Percentiles rank a stretch among this genome's conserved stretches.
phyloP scores from a whole-genome alignment of 2,797 vertebrate genomes.

The Microchirus variegatus region DNA sequence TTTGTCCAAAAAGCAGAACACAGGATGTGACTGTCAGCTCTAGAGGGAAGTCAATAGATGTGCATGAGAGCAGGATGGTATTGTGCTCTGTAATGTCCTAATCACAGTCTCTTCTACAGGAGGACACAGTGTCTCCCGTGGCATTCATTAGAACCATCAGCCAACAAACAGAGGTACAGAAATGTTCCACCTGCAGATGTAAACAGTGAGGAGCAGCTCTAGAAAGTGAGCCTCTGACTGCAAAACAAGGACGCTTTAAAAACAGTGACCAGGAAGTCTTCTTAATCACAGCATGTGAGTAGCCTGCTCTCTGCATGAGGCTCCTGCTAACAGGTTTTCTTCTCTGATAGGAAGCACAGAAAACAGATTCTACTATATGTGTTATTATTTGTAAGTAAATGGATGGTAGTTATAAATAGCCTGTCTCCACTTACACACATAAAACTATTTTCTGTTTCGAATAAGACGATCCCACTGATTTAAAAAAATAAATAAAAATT shows the following conservation, averaged over 20 bases:
- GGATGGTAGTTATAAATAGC: too few relatives aligned
- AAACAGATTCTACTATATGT: too few relatives aligned
- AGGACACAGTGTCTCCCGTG: constrained; percentile 9
- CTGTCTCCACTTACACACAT: too few relatives aligned
- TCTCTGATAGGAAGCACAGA: too few relatives aligned
- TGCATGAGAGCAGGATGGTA: constrained; percentile 31
- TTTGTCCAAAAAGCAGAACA: constrained; percentile 33
- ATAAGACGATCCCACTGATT: too few relatives aligned
- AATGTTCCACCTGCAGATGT: constrained; percentile 42
- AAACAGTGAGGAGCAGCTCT: constrained; percentile 49
- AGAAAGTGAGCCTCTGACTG: constrained; percentile 10
- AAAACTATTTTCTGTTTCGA: too few relatives aligned
- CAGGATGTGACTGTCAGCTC: constrained; percentile 1
- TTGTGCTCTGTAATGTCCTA: constrained; percentile 14
- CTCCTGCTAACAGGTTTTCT: too few relatives aligned
- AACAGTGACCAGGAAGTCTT: constrained; percentile 18
- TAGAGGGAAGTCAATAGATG: neutral
- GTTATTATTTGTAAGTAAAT: too few relatives aligned
- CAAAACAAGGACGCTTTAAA: constrained; percentile 12
- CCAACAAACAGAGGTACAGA: constrained; percentile 1
- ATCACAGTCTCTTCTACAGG: constrained; percentile 29
- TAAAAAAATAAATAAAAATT: too few relatives aligned
- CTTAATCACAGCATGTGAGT: constrained; percentile 47
- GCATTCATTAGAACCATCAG: constrained; percentile 20
- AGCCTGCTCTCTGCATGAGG: neutral